Evolutionary conservation across 1,140 invertebrate species (phyloP), one percentile per base, ranked within the genome.

Genomic region (Aphaenogaster ashmeadi): DNA sequence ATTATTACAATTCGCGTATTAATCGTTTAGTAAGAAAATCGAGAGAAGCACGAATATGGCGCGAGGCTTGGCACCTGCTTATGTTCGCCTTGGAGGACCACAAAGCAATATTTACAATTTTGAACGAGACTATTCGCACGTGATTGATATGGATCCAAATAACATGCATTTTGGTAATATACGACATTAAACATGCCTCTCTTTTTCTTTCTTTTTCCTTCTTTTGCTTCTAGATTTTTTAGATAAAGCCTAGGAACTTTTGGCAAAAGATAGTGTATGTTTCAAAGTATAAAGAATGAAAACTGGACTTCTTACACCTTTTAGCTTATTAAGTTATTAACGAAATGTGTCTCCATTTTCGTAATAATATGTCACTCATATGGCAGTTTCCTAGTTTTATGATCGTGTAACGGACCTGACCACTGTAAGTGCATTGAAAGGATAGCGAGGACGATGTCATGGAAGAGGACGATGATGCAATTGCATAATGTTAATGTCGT

Each of bases 61-160:
- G 0, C 95, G 95, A 86, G 96, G 96, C 9, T 90, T 97, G 15
- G 94, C 96, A 9, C 97, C 97, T 5, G 96, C 96, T 0, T 97
- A 96, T 91, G 91, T 97, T 9, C 95, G 97, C 15, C 95, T 97
- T 36, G 96, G 95, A 38, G 97, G 97, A 18, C 95, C 96, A 0
- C 96, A 95, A 74, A 96, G 96, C n/a, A 93, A 95, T 3, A 94
- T 95, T 50, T 94, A 96, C 67, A 94, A 94, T 21, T 96, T 96
- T 81, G 89, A 94, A 67, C 94, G 94, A 86, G 75, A 91, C 0
- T 38, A 93, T 75, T 81, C 93, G 1, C 93, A 95, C 3, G 93
- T 95, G 2, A 18, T 62, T 6, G 47, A 72, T 1, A 36, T 27
- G 5, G 80, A 93, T 77, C 56, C 87, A 21, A 74, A 86, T 41